These are phyloP conservation scores for Thamnophis elegans DNA, from an alignment of 2,797 vertebrate species.

Conservation along the genomic window DNA sequence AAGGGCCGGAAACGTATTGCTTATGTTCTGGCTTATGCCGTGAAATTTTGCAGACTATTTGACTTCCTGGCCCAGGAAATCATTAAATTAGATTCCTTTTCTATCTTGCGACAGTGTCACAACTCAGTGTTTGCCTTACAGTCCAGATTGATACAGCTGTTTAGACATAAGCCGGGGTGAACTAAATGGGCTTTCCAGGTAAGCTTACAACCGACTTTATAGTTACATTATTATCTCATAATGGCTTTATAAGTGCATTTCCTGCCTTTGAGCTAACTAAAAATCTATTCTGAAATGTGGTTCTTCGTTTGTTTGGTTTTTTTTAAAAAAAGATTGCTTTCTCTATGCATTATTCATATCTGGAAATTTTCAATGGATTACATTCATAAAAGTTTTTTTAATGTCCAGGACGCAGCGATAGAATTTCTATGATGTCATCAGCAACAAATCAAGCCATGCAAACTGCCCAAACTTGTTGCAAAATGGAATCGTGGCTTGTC, in stretches of 20 bases:
- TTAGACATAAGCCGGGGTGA: not conserved
- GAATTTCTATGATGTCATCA: not conserved
- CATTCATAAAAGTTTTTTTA: not conserved
- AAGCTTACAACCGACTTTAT: not conserved
- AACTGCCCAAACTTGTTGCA: conserved; percentile 8
- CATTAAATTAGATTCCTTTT: not conserved
- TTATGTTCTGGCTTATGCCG: not conserved
- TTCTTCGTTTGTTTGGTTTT: not conserved
- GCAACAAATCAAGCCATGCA: not conserved
- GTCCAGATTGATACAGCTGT: not conserved
- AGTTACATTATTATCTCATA: not conserved
- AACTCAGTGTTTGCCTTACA: not conserved
- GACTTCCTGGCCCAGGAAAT: not conserved
- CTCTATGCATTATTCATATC: not conserved
- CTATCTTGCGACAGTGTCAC: not conserved
- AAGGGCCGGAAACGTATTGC: not conserved
- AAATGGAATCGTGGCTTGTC: not conserved
- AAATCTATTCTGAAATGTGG: not conserved
- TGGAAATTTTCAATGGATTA: not conserved
- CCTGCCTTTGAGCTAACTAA: not conserved
- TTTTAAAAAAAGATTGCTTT: not conserved
- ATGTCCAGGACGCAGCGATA: not conserved
- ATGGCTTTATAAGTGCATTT: not conserved
- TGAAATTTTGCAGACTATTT: not conserved
- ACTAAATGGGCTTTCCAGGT: not conserved